A percentile compares a stretch with the other conserved stretches of the same genome.
These are phyloP conservation scores for Dryoscopus gambensis DNA, from an alignment of 2,113 vertebrate genomes.

Conservation along the genomic window DNA sequence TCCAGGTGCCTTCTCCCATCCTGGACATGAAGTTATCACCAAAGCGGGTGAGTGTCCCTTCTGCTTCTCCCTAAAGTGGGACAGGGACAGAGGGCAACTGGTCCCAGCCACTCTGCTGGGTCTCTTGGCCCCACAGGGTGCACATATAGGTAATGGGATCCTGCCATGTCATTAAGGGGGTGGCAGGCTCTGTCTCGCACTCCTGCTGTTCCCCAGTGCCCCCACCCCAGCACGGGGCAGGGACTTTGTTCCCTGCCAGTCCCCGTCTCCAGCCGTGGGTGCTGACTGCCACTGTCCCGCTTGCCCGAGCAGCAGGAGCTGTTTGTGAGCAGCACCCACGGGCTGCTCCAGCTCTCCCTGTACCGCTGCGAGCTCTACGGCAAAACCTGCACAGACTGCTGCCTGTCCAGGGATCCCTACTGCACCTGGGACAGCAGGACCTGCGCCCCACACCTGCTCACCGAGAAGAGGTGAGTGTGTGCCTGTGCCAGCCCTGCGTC, in stretches of 20 bases:
- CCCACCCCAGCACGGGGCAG: background rate
- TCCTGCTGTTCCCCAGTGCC: background rate
- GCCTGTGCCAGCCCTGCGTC: fast-evolving
- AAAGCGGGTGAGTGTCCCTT: slow-evolving; percentile 75
- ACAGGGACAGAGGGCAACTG: background rate
- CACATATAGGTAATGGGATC: background rate
- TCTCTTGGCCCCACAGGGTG: background rate
- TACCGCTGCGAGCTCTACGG: slow-evolving; percentile 83
- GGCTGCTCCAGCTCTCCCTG: slow-evolving; percentile 76
- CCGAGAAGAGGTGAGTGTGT: slow-evolving; percentile 72
- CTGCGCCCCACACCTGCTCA: slow-evolving; percentile 74
- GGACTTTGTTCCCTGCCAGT: too few species aligned
- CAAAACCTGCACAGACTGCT: slow-evolving; percentile 77
- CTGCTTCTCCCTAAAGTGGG: background rate
- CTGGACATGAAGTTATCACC: slow-evolving; percentile 83
- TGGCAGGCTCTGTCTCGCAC: background rate
- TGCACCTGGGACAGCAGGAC: slow-evolving; percentile 82
- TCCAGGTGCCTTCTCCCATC: slow-evolving; percentile 74
- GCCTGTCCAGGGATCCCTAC: slow-evolving; percentile 84
- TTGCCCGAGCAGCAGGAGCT: slow-evolving; percentile 74
- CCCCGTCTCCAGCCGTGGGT: background rate
- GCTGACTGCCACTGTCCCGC: background rate
- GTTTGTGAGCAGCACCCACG: slow-evolving; percentile 76
- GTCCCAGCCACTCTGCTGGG: background rate
- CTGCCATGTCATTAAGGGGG: background rate